These are phyloP conservation scores for Itoplectis maculator DNA, from an alignment of 2,888 invertebrate genomes.

Conservation along the genomic window DNA sequence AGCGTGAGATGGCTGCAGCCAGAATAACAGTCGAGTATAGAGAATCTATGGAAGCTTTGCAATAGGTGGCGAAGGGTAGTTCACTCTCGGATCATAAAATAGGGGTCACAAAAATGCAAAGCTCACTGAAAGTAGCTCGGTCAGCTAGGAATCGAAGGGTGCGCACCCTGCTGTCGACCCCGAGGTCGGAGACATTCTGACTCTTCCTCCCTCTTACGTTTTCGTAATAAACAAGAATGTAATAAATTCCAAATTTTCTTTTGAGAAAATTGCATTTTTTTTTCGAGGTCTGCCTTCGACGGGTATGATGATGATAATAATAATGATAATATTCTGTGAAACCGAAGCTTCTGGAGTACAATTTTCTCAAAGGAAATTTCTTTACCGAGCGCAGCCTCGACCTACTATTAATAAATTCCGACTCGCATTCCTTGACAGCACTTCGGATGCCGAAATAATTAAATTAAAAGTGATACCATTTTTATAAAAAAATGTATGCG, in stretches of 20 bases:
- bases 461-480: not conserved
- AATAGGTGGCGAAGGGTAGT: slow-evolving; percentile 27
- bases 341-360: too few relatives aligned
- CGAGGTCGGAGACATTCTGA: too few relatives aligned
- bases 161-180: not conserved
- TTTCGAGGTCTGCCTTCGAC: too few relatives aligned
- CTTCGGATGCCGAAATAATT: not conserved
- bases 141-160: slow-evolving; percentile 25
- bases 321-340: too few relatives aligned
- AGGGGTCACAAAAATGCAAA: slow-evolving; percentile 18
- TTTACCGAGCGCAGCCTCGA: too few relatives aligned
- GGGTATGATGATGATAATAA: too few relatives aligned
- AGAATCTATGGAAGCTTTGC: slow-evolving; percentile 9
- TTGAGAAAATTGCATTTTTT: too few relatives aligned
- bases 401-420: not conserved
- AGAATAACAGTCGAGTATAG: slow-evolving; percentile 5
- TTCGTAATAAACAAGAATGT: not conserved
- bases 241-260: not conserved
- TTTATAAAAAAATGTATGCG: not conserved
- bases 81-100: slow-evolving; percentile 24
- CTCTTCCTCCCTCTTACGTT: not conserved
- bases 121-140: not conserved
- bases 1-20: not conserved
- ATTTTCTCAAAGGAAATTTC: too few relatives aligned
- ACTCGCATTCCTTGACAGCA: not conserved